phyloP scores from a whole-genome alignment of 2,797 vertebrate species.

The Clarias platycephalus region DNA sequence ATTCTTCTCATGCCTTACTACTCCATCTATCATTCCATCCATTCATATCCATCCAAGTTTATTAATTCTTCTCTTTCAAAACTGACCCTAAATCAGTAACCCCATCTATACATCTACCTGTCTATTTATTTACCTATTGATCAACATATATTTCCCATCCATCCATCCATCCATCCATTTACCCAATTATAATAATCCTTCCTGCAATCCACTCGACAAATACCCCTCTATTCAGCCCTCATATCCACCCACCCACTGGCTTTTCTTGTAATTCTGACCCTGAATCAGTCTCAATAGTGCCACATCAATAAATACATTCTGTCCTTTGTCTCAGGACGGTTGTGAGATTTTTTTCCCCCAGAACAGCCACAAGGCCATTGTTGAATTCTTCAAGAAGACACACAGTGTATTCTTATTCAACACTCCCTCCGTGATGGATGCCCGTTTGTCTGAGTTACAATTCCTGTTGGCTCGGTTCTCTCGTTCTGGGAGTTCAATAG shows the following conservation, averaged over 20 bases:
- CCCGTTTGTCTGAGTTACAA: not conserved
- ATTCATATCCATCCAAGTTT: not conserved
- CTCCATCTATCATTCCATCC: not conserved
- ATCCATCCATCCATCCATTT: not conserved
- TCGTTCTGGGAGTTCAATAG: conserved; percentile 18
- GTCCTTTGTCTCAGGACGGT: not conserved
- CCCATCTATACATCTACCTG: not conserved
- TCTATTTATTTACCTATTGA: not conserved
- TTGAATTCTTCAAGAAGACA: not conserved
- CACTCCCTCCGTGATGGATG: not conserved
- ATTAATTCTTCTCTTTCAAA: not conserved
- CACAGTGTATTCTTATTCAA: not conserved
- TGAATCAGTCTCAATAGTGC: not conserved
- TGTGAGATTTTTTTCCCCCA: not conserved
- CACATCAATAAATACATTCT: not conserved
- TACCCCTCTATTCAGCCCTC: not conserved
- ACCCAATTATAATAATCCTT: not conserved
- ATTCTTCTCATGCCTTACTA: too few species aligned
- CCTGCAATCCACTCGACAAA: not conserved
- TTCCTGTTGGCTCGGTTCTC: not conserved
- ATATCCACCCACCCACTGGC: not conserved
- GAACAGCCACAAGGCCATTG: not conserved
- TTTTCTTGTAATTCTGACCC: not conserved
- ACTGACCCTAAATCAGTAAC: not conserved
- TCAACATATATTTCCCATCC: not conserved